These are phyloP conservation scores for Melangyna quadrimaculata DNA, from an alignment of 2,888 invertebrate genomes.

Conservation along the genomic window DNA sequence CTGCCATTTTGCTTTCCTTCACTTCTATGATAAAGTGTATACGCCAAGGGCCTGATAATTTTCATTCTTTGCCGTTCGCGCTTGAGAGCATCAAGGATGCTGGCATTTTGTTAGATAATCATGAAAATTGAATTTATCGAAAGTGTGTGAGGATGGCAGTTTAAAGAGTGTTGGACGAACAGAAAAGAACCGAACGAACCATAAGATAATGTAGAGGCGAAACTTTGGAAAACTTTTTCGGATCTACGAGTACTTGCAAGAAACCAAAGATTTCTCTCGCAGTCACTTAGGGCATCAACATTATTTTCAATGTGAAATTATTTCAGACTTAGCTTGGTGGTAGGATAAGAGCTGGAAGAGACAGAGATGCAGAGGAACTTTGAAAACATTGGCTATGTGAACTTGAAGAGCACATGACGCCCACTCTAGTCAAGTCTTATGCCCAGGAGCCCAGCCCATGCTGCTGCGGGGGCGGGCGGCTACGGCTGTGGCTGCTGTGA, in stretches of 20 bases:
- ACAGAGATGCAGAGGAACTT: conserved; percentile 1
- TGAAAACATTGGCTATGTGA: conserved; percentile 50
- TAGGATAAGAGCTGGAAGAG: background rate
- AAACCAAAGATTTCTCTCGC: conserved; percentile 37
- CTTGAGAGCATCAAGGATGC: conserved; percentile 65
- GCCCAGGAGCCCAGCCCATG: no score
- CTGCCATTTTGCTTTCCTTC: conserved; percentile 9
- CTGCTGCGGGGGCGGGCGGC: conserved; percentile 38
- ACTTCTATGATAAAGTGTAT: background rate
- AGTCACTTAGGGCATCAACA: conserved; percentile 64
- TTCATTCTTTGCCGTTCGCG: conserved; percentile 63
- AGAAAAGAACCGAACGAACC: conserved; percentile 16
- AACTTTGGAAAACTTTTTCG: conserved; percentile 46
- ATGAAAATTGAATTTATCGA: conserved; percentile 68
- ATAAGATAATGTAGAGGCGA: conserved; percentile 25
- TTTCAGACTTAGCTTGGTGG: background rate
- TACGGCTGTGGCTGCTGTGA: background rate
- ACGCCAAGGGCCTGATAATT: conserved; percentile 59
- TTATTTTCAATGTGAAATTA: conserved; percentile 51
- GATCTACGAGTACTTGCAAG: background rate
- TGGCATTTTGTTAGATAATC: conserved; percentile 68
- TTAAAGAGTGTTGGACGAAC: conserved; percentile 59
- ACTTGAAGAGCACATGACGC: conserved; percentile 45
- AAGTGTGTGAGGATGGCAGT: conserved; percentile 68
- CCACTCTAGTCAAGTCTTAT: conserved; percentile 28